Conservation (phyloP, 2,797 vertebrate genomes). For the Dromococcyx pavoninus region DNA sequence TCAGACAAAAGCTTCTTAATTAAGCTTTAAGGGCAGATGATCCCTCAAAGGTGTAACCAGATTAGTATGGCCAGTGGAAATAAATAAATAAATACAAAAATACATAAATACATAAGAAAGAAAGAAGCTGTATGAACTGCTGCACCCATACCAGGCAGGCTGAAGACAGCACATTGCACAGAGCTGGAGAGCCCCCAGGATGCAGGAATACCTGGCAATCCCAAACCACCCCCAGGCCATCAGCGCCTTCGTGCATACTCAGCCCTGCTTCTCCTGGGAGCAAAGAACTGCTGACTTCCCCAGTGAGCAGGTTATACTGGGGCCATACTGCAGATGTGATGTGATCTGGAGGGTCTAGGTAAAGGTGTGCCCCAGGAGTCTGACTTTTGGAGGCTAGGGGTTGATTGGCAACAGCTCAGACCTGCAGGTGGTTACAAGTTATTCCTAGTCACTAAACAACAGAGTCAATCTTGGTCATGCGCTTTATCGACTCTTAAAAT, state of each 20-base stretch:
- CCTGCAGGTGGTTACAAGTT: accelerated
- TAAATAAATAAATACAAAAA: background rate
- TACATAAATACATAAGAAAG: background rate
- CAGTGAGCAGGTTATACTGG: background rate
- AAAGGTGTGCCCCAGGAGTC: background rate
- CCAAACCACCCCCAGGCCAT: background rate
- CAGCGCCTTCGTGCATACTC: background rate
- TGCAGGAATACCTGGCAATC: background rate
- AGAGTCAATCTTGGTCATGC: background rate
- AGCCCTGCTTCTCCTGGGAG: background rate
- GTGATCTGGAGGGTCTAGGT: accelerated
- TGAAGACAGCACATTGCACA: background rate
- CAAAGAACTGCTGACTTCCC: background rate
- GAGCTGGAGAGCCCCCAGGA: background rate
- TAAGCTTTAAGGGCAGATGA: slow-evolving; percentile 49
- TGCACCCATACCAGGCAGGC: background rate
- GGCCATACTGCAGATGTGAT: background rate
- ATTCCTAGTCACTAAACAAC: background rate
- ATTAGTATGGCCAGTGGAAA: slow-evolving; percentile 40
- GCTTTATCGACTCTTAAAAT: background rate
- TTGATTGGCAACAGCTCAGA: background rate
- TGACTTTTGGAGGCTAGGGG: background rate
- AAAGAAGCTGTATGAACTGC: background rate
- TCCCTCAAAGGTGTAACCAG: slow-evolving; percentile 39
- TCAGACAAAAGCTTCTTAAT: slow-evolving; percentile 55